Evolutionary conservation across 2,797 vertebrate genomes (phyloP).

Genomic region (Enoplosus armatus): DNA sequence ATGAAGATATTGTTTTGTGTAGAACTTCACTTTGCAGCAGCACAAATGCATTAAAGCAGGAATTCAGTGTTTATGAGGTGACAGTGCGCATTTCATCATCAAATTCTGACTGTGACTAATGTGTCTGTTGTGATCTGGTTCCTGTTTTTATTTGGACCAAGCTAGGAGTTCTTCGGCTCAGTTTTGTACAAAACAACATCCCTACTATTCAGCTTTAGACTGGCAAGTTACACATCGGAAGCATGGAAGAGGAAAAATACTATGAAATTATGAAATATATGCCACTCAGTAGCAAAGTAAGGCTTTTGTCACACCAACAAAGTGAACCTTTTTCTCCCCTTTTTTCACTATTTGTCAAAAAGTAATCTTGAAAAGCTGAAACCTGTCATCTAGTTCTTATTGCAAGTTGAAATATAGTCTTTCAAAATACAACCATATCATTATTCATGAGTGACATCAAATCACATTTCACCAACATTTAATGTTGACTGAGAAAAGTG

Average conservation of each 20-base stretch:
- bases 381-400: constrained; percentile 51
- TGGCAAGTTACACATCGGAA: constrained; percentile 25
- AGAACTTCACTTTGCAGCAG: not conserved
- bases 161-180: not conserved
- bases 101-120: constrained; percentile 4
- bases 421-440: constrained; percentile 62
- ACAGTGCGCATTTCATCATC: constrained; percentile 4
- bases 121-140: constrained; percentile 8
- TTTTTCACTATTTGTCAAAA: constrained; percentile 63
- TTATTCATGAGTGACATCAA: constrained; percentile 63
- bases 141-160: constrained; percentile 18
- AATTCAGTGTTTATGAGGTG: not conserved
- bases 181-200: not conserved
- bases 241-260: constrained; percentile 22
- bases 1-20: constrained; percentile 4
- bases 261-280: constrained; percentile 34
- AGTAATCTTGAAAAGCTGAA: constrained; percentile 60
- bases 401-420: constrained; percentile 53
- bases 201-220: not conserved
- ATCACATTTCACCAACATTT: constrained; percentile 58
- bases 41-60: constrained; percentile 16
- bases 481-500: constrained; percentile 50
- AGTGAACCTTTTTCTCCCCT: constrained; percentile 5
- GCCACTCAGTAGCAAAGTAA: constrained; percentile 13
- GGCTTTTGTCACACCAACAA: constrained; percentile 42